A percentile compares a stretch with the other conserved stretches of the same genome.
Conservation (phyloP, 2,113 vertebrate genomes). For the Acanthisitta chloris region DNA sequence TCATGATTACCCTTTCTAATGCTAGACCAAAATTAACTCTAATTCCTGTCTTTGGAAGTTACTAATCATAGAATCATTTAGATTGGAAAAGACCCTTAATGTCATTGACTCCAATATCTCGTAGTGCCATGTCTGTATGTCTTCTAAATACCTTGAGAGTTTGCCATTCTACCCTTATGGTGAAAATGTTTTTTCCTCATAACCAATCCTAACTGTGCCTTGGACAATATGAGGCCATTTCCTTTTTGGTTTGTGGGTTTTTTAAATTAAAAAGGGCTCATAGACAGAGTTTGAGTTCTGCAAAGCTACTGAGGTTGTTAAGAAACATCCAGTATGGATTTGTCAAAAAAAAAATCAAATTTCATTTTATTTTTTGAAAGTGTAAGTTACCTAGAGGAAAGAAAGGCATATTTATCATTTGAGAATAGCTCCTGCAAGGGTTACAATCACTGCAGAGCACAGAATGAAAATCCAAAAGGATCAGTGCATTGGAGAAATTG, state of each 20-base stretch:
- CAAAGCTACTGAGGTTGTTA: neutral
- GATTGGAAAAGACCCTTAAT: neutral
- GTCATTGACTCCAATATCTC: fast-evolving
- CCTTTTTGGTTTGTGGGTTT: neutral
- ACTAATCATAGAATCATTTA: neutral
- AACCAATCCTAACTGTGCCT: neutral
- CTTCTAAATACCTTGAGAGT: neutral
- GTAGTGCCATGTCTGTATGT: fast-evolving
- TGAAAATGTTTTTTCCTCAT: neutral
- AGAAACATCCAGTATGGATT: neutral
- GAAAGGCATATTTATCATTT: neutral
- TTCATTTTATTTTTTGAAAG: neutral
- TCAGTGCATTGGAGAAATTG: neutral
- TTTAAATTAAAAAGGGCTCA: neutral
- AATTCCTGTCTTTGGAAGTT: neutral
- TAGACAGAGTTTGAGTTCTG: neutral
- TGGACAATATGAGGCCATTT: fast-evolving
- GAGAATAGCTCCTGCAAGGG: neutral
- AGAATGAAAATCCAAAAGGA: neutral
- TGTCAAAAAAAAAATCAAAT: neutral
- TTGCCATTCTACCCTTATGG: neutral
- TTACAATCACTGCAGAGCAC: neutral
- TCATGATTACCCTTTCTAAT: neutral
- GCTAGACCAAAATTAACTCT: neutral
- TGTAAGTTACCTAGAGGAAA: neutral